phyloP scores from a whole-genome alignment of 1,140 invertebrate genomes.

The Microplitis mediator region DNA sequence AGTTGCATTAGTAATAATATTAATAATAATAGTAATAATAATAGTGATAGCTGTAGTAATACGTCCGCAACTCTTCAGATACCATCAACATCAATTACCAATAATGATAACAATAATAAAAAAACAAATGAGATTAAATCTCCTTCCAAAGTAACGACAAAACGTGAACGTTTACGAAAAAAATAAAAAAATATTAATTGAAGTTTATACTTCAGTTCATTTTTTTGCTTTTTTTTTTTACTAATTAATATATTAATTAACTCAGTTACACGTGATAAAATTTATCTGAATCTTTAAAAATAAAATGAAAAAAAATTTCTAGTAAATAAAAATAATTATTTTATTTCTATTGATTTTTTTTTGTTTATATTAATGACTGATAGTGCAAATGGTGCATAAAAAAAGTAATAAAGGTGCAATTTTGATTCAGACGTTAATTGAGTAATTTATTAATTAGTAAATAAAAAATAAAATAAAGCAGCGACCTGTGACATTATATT shows the following conservation, averaged over 20 bases:
- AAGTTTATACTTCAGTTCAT: no score
- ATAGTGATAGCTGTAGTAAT: no score
- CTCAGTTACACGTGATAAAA: no score
- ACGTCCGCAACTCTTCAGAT: no score
- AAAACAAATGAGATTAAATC: constrained; percentile 26
- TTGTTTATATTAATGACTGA: constrained; percentile 1
- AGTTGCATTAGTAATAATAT: constrained; percentile 16
- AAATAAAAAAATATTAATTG: background rate
- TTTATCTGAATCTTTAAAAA: background rate
- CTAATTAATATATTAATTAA: no score
- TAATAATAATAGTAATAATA: background rate
- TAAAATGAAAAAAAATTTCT: constrained; percentile 25
- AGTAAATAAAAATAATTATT: background rate
- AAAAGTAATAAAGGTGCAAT: constrained; percentile 39
- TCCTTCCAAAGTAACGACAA: constrained; percentile 11
- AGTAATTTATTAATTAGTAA: constrained; percentile 11
- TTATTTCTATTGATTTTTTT: constrained; percentile 18
- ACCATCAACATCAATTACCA: constrained; percentile 1
- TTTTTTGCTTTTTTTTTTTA: no score
- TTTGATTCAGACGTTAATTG: constrained; percentile 30
- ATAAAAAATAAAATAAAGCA: constrained; percentile 38
- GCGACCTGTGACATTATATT: constrained; percentile 55
- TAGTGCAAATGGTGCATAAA: constrained; percentile 20
- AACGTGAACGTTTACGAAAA: constrained; percentile 1
- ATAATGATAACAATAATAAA: no score